These are phyloP conservation scores for Mythimna ferrago DNA, from an alignment of 2,888 invertebrate genomes.

Conservation along the genomic window DNA sequence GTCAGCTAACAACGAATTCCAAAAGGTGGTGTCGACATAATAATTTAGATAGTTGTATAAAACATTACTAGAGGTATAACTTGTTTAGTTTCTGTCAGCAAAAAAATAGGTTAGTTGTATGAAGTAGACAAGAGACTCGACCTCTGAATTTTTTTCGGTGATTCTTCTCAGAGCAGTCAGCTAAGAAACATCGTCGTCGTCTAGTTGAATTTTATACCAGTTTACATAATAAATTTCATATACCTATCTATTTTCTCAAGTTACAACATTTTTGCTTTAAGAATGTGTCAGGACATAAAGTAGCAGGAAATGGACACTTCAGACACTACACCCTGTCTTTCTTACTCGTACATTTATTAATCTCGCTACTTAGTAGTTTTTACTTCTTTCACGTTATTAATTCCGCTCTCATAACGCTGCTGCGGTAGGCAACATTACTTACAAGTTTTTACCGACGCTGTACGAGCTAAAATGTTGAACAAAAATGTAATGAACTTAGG, in stretches of 20 bases:
- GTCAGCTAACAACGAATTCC: no score
- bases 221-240: background rate
- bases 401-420: constrained; percentile 36
- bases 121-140: background rate
- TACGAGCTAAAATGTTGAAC: constrained; percentile 30
- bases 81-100: no score
- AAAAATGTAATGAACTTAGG: constrained; percentile 44
- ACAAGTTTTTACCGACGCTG: constrained; percentile 28
- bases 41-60: background rate
- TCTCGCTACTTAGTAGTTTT: constrained; percentile 55
- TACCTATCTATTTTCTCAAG: background rate
- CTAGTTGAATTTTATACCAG: background rate
- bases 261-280: constrained; percentile 7
- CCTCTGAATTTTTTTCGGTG: background rate
- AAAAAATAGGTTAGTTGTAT: background rate
- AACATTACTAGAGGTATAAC: background rate
- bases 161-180: background rate
- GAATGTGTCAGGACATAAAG: constrained; percentile 15
- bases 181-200: background rate
- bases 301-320: constrained; percentile 16
- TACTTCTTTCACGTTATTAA: constrained; percentile 45
- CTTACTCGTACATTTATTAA: constrained; percentile 42
- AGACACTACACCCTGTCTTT: constrained; percentile 22
- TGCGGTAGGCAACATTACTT: constrained; percentile 36
- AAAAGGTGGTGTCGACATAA: background rate